Percentiles rank a stretch among this genome's conserved stretches.
Conservation (phyloP, 2,113 vertebrate species). For the Perca schrenkii region DNA sequence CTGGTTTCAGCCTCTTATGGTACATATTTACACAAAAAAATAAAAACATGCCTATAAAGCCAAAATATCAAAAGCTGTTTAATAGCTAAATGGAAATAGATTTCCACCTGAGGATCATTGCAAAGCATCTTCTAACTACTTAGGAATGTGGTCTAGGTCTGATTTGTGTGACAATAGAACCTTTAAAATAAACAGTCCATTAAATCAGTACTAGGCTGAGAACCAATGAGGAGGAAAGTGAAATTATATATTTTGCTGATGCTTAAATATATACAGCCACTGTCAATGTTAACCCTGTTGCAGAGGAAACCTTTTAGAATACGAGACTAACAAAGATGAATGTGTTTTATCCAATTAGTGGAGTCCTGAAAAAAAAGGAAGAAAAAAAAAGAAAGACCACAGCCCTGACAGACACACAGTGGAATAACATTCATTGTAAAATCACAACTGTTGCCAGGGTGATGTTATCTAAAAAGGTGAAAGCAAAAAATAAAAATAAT, state of each 20-base stretch:
- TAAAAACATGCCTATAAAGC: conserved; percentile 60
- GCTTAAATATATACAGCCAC: neutral
- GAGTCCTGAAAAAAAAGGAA: neutral
- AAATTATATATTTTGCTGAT: conserved; percentile 1
- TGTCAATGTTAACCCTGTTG: neutral
- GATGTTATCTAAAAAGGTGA: conserved; percentile 64
- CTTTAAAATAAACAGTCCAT: conserved; percentile 6
- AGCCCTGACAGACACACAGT: conserved; percentile 45
- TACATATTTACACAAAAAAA: conserved; percentile 51
- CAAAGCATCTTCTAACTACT: conserved; percentile 13
- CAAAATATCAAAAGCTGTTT: conserved; percentile 55
- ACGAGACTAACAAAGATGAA: conserved; percentile 2
- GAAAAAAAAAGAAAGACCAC: neutral
- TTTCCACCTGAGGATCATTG: conserved; percentile 9
- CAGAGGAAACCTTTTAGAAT: neutral
- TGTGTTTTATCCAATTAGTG: conserved; percentile 28
- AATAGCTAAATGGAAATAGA: conserved; percentile 53
- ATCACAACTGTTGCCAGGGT: conserved; percentile 69
- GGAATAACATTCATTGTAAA: conserved; percentile 56
- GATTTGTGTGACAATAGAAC: neutral
- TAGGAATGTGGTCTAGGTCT: neutral
- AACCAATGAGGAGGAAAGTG: conserved; percentile 4
- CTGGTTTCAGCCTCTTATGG: conserved; percentile 38
- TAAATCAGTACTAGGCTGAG: neutral
- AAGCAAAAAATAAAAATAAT: conserved; percentile 14